Conservation (phyloP, 2,797 vertebrate genomes). For the Ambastaia sidthimunki region DNA sequence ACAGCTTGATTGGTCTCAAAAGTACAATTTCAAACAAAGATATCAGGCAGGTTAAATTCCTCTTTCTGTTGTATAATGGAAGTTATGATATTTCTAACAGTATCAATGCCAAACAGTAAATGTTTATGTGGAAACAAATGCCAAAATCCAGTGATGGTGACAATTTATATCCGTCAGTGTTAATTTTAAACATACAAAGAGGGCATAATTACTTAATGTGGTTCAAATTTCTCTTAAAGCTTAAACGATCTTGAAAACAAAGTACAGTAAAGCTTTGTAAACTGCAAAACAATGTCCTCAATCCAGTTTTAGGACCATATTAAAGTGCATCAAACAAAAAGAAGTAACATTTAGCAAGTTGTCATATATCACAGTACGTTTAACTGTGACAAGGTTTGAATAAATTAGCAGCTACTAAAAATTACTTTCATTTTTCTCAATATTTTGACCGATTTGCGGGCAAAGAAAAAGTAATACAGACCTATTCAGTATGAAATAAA, state of each 20-base stretch:
- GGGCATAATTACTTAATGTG: slow-evolving; percentile 54
- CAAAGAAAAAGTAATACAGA: neutral
- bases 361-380: neutral
- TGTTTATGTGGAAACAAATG: slow-evolving; percentile 33
- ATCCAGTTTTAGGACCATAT: slow-evolving; percentile 52
- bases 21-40: slow-evolving; percentile 29
- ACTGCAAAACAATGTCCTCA: slow-evolving; percentile 51
- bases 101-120: slow-evolving; percentile 49
- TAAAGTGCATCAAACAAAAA: slow-evolving; percentile 80
- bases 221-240: slow-evolving; percentile 50
- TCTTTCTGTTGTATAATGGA: slow-evolving; percentile 40
- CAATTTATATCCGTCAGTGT: slow-evolving; percentile 7
- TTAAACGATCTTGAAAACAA: slow-evolving; percentile 54
- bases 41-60: slow-evolving; percentile 14
- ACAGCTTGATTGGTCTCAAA: slow-evolving; percentile 63
- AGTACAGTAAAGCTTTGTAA: slow-evolving; percentile 58
- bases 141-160: slow-evolving; percentile 6
- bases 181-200: slow-evolving; percentile 18
- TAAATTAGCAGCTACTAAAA: slow-evolving; percentile 38
- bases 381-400: slow-evolving; percentile 55
- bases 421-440: slow-evolving; percentile 7
- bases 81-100: slow-evolving; percentile 60
- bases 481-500: slow-evolving; percentile 30
- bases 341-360: slow-evolving; percentile 56
- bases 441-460: slow-evolving; percentile 13